Conservation (phyloP, 2,888 invertebrate genomes). For the Synergus umbraculus region DNA sequence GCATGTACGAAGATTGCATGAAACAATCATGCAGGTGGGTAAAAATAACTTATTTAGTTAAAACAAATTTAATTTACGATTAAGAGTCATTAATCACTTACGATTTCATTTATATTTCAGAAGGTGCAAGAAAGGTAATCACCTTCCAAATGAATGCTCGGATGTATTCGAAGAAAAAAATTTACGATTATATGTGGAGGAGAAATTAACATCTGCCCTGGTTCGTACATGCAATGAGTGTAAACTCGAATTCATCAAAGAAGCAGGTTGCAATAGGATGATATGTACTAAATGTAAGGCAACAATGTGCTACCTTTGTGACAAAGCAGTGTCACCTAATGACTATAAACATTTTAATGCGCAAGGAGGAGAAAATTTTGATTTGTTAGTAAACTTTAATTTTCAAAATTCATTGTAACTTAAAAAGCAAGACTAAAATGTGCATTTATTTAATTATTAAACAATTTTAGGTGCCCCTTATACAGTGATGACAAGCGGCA, state of each 20-base stretch:
- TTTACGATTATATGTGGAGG: conserved; percentile 65
- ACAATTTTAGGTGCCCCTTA: conserved; percentile 74
- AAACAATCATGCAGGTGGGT: conserved; percentile 78
- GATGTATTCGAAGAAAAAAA: conserved; percentile 75
- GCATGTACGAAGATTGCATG: conserved; percentile 79
- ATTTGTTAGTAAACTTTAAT: conserved; percentile 68
- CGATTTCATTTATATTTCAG: conserved; percentile 51
- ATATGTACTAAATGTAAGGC: conserved; percentile 79
- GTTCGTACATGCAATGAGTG: conserved; percentile 78
- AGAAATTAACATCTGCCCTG: conserved; percentile 69
- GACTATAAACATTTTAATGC: conserved; percentile 80
- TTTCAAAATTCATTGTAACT: background rate
- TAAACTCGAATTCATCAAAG: conserved; percentile 78
- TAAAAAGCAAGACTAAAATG: background rate
- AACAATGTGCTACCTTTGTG: conserved; percentile 80
- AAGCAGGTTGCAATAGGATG: conserved; percentile 81
- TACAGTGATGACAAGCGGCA: conserved; percentile 75
- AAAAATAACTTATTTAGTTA: background rate
- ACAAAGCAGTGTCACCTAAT: conserved; percentile 71
- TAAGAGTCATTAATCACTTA: background rate
- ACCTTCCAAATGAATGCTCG: conserved; percentile 76
- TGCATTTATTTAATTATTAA: background rate
- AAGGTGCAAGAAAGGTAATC: conserved; percentile 76
- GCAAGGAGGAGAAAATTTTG: conserved; percentile 72
- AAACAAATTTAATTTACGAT: background rate